These are phyloP conservation scores for Sprattus sprattus DNA, from an alignment of 2,113 vertebrate species.

Conservation along the genomic window DNA sequence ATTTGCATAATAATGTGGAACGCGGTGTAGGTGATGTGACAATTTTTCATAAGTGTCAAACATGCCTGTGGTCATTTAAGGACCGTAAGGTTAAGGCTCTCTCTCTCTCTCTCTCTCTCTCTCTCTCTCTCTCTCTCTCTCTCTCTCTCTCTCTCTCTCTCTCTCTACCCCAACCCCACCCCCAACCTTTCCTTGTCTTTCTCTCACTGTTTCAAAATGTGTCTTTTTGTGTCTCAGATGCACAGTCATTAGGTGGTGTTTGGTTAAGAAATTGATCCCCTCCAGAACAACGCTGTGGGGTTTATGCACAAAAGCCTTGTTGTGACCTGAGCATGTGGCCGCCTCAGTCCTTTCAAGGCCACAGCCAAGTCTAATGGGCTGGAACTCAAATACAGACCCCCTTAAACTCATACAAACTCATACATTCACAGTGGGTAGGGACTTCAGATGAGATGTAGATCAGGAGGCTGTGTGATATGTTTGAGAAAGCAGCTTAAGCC, in stretches of 20 bases:
- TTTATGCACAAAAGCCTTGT: slow-evolving; percentile 14
- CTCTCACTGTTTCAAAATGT: neutral
- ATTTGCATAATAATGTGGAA: no score
- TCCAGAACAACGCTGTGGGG: neutral
- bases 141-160: neutral
- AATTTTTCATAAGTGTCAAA: neutral
- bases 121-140: neutral
- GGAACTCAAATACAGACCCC: neutral
- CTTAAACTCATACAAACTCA: neutral
- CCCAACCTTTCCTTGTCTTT: neutral
- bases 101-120: neutral
- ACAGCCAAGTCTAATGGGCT: neutral
- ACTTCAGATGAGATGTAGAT: neutral
- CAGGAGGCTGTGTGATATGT: no score
- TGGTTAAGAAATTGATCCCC: neutral
- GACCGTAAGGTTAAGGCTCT: neutral
- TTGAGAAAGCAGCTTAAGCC: no score
- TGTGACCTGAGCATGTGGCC: neutral
- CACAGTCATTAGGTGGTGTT: neutral
- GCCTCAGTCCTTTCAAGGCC: neutral
- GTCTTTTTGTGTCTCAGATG: neutral
- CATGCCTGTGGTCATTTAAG: neutral
- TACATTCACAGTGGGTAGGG: neutral
- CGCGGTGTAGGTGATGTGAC: no score
- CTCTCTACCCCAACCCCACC: neutral